Conservation (phyloP, 2,888 invertebrate species). For the Baccha elongata region DNA sequence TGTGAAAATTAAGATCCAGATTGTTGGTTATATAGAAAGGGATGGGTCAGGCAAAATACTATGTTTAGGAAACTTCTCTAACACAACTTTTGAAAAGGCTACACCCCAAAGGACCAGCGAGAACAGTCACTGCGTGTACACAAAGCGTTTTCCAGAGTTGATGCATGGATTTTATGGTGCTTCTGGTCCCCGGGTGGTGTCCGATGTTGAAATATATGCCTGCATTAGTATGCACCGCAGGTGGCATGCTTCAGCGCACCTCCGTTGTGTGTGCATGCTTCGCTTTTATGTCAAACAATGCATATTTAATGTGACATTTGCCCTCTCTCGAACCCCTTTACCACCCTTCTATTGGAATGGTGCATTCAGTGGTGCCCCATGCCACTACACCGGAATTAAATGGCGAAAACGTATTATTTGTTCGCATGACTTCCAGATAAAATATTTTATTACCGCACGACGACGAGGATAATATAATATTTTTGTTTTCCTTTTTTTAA, state of each 20-base stretch:
- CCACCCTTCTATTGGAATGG: not conserved
- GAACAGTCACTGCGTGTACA: slow-evolving; percentile 50
- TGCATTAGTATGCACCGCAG: slow-evolving; percentile 72
- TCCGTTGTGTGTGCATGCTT: slow-evolving; percentile 53
- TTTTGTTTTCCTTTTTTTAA: slow-evolving; percentile 8
- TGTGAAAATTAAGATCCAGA: slow-evolving; percentile 27
- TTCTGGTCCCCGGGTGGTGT: slow-evolving; percentile 20
- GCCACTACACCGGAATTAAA: slow-evolving; percentile 63
- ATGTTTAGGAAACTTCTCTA: slow-evolving; percentile 40
- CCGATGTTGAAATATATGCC: slow-evolving; percentile 69
- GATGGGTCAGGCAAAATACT: slow-evolving; percentile 28
- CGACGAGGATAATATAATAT: slow-evolving; percentile 15
- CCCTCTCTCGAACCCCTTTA: slow-evolving; percentile 5
- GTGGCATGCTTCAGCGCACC: slow-evolving; percentile 69
- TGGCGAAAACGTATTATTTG: slow-evolving; percentile 71
- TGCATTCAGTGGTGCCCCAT: slow-evolving; percentile 21
- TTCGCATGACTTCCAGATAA: slow-evolving; percentile 70
- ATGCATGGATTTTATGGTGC: slow-evolving; percentile 62
- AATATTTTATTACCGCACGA: slow-evolving; percentile 59
- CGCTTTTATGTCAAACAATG: slow-evolving; percentile 71
- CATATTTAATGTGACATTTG: slow-evolving; percentile 71
- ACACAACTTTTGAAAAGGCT: not conserved
- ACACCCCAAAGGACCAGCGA: slow-evolving; percentile 21
- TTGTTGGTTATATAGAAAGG: slow-evolving; percentile 21
- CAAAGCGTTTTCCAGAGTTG: slow-evolving; percentile 51